phyloP scores from a whole-genome alignment of 2,888 invertebrate genomes.

The Loripinus fragilis region DNA sequence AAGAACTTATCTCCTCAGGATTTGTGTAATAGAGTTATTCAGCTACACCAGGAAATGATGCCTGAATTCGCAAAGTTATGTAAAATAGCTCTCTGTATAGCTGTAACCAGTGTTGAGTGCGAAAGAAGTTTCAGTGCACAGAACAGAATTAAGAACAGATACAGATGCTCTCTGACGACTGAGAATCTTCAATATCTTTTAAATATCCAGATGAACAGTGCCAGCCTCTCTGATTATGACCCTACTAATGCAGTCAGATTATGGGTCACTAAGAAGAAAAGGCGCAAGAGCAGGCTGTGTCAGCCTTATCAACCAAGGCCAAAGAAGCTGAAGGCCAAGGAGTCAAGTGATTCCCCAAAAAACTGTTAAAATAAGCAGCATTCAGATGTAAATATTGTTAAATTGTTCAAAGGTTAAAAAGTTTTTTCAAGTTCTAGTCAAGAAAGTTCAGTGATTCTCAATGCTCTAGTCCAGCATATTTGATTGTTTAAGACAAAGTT shows the following conservation, averaged over 20 bases:
- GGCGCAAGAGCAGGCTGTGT: no score
- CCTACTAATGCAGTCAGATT: slow-evolving; percentile 2
- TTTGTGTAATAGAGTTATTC: slow-evolving; percentile 8
- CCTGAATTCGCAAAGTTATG: slow-evolving; percentile 12
- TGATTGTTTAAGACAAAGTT: no score
- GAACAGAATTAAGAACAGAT: slow-evolving; percentile 34
- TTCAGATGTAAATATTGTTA: no score
- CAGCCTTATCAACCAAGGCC: no score
- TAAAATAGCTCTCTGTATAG: slow-evolving; percentile 28
- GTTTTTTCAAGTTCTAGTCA: no score
- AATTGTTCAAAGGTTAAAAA: no score
- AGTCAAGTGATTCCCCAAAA: no score
- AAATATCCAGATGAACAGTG: slow-evolving; percentile 17
- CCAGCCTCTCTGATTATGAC: background rate
- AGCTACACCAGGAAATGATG: background rate
- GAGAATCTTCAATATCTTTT: slow-evolving; percentile 23
- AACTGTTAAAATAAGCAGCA: no score
- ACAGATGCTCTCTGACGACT: slow-evolving; percentile 27
- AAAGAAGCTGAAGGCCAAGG: no score
- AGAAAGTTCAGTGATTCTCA: no score
- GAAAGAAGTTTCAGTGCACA: slow-evolving; percentile 40
- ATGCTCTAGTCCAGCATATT: no score
- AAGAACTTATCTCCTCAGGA: background rate
- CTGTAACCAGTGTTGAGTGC: slow-evolving; percentile 40
- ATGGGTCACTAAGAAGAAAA: slow-evolving; percentile 33